These are phyloP conservation scores for Cryptomyrus ogoouensis DNA, from an alignment of 2,113 vertebrate species.

Conservation along the genomic window DNA sequence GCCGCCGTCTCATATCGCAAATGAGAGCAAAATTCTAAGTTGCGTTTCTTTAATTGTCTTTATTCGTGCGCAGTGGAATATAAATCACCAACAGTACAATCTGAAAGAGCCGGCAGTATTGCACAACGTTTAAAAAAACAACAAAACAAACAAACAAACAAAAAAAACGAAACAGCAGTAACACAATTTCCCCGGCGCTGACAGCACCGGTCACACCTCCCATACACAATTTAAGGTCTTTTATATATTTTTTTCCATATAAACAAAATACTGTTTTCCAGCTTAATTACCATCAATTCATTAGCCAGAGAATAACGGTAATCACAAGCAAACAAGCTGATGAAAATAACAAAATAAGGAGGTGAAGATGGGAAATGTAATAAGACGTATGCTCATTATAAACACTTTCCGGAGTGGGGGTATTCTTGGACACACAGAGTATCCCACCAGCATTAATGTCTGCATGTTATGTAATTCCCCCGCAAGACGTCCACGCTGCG, in stretches of 20 bases:
- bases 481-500: background rate
- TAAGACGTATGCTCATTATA: too few species aligned
- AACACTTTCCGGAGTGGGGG: background rate
- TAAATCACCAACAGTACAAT: conserved; percentile 1
- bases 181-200: background rate
- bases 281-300: background rate
- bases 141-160: too few species aligned
- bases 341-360: background rate
- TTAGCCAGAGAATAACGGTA: background rate
- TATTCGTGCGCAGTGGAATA: conserved; percentile 9
- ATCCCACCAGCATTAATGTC: background rate
- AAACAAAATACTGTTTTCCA: background rate
- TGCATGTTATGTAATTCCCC: background rate
- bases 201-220: background rate
- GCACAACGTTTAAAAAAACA: background rate
- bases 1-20: background rate
- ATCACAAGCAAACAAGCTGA: background rate
- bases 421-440: background rate
- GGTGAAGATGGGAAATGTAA: background rate
- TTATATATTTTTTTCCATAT: background rate
- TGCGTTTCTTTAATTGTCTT: conserved; percentile 5
- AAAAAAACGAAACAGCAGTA: background rate
- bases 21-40: background rate
- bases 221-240: background rate
- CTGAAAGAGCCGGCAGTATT: background rate